These are phyloP conservation scores for Solenodon paradoxus DNA, from an alignment of 2,113 vertebrate genomes.

Conservation along the genomic window DNA sequence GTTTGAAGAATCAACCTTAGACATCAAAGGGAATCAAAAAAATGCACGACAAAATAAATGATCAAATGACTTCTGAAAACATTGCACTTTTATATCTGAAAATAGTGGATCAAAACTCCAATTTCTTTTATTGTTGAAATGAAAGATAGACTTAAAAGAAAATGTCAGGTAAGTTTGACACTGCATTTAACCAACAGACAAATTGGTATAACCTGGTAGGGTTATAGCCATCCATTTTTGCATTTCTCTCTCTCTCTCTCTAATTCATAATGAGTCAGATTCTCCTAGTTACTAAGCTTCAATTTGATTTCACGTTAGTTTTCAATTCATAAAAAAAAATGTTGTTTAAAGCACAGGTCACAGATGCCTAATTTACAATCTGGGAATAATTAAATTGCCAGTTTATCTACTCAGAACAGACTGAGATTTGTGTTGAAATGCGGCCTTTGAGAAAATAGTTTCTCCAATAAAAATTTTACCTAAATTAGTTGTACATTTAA, in stretches of 20 bases:
- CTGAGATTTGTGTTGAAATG: slow-evolving; percentile 32
- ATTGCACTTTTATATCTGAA: slow-evolving; percentile 59
- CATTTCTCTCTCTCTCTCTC: neutral
- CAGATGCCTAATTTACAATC: slow-evolving; percentile 47
- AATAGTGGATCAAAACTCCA: slow-evolving; percentile 69
- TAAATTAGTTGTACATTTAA: neutral
- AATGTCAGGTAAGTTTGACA: slow-evolving; percentile 35
- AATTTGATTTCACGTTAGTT: slow-evolving; percentile 20
- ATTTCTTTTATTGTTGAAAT: slow-evolving; percentile 73
- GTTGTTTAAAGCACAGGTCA: slow-evolving; percentile 42
- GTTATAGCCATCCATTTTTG: neutral
- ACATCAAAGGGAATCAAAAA: slow-evolving; percentile 73
- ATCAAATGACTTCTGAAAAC: slow-evolving; percentile 74
- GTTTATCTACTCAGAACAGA: slow-evolving; percentile 42
- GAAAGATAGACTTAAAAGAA: slow-evolving; percentile 67
- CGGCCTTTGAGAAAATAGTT: slow-evolving; percentile 25
- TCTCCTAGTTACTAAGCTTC: neutral
- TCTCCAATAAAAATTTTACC: neutral
- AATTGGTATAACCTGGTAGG: slow-evolving; percentile 36
- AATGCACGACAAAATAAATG: slow-evolving; percentile 68
- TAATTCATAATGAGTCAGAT: neutral
- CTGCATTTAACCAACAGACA: slow-evolving; percentile 63
- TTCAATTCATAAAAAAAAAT: slow-evolving; percentile 54
- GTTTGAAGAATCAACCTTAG: slow-evolving; percentile 79
- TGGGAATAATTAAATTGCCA: slow-evolving; percentile 28